Conservation (phyloP, 1,140 invertebrate genomes). For the Procambarus clarkii region DNA sequence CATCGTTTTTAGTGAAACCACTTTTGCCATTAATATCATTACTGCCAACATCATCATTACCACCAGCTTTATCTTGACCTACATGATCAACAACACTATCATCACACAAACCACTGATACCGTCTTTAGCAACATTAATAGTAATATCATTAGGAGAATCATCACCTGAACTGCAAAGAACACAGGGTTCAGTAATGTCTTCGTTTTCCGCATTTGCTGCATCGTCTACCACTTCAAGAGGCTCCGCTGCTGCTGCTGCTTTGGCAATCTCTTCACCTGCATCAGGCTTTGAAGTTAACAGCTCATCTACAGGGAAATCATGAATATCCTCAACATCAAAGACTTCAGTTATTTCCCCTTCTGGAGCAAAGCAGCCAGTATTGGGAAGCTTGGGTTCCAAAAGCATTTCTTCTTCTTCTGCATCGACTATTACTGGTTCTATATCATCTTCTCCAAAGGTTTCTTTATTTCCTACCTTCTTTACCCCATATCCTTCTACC, state of each 20-base stretch:
- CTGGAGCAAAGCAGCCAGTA: constrained; percentile 42
- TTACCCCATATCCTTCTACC: too few relatives aligned
- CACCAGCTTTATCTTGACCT: neutral
- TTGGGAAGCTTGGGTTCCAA: constrained; percentile 41
- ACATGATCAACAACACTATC: neutral
- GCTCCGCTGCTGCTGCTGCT: neutral
- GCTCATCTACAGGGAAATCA: neutral
- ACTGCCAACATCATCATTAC: neutral
- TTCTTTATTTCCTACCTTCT: neutral
- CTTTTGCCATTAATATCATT: neutral
- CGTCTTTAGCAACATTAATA: neutral
- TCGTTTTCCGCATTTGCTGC: neutral
- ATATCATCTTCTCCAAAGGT: neutral
- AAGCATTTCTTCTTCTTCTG: neutral
- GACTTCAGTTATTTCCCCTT: neutral
- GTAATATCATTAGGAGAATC: neutral
- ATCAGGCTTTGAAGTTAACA: neutral
- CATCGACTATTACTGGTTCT: neutral
- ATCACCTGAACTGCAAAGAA: constrained; percentile 10
- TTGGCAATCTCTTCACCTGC: neutral
- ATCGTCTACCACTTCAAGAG: neutral
- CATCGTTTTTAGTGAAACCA: neutral
- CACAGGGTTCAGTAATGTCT: constrained; percentile 8
- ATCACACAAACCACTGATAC: neutral
- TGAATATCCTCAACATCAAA: neutral